Base-by-base conservation (phyloP, 2,797 vertebrate species). In the Meriones psammophilus region DNA sequence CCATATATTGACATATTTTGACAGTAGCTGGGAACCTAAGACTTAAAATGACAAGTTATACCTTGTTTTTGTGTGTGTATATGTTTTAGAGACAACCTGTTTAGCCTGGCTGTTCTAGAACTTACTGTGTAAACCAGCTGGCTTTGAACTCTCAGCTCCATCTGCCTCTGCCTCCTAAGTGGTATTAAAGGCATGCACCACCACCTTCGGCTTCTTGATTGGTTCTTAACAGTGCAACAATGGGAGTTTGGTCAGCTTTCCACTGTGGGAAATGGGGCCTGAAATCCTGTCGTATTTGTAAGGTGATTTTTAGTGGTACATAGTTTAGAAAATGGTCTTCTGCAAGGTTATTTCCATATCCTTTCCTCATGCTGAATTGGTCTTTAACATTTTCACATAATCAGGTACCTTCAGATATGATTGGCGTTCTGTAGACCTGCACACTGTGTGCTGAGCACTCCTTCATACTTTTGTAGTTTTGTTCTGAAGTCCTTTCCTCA, bases 11-110 rank as follows among this genome's bases (percentile, higher is more conserved):
- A 46, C 8, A 20, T 58, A 80, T 58, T 95, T 96, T 88, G 60
- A 73, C 46, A 84, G 54, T 84, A 89, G 89, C 86, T 94, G 42
- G 96, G 79, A 96, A 84, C 77, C 71, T 89, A 95, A 94, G 91
- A 94, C 60, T 96, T 97, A 71, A 94, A 92, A 81, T 87, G 89
- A 89, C 5, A 74, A 0, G 2, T 74, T 95, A 56, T 96, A 24
- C 84, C 42, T 84, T 79, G 60, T 22, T 78, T 78, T 22, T 87
- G 54, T 22, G n/a, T 22, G 30, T 79, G n/a, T 39, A 1, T 24
- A 8, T 36, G 62, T 84, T 68, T 68, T 78, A 10, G 28, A 54
- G 30, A 69, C 33, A n/a, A 36, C 64, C 84, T 69, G 30, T 86
- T 64, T 69, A 69, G 64, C 30, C 24, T 86, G 84, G 46, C 66